Evolutionary conservation across 2,113 vertebrate genomes (phyloP).

Genomic region (Hymenochirus boettgeri): DNA sequence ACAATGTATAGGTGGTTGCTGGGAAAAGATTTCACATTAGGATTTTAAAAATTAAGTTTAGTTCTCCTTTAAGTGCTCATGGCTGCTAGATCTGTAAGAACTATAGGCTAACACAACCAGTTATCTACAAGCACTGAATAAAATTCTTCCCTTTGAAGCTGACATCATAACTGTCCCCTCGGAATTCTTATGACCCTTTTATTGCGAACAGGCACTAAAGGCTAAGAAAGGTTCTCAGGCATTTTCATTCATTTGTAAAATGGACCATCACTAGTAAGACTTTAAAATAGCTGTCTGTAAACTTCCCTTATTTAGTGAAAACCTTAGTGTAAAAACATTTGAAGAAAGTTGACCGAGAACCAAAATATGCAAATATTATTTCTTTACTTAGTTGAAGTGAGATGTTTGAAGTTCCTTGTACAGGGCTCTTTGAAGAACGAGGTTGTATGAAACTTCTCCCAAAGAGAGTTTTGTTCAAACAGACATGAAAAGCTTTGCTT

Average conservation of each 20-base stretch:
- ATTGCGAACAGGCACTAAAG: not conserved
- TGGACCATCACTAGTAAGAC: not conserved
- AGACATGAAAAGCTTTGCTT: constrained; percentile 27
- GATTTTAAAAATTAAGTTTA: too few species aligned
- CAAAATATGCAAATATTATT: constrained; percentile 16
- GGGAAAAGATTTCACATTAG: too few species aligned
- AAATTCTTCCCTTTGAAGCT: too few species aligned
- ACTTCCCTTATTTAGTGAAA: not conserved
- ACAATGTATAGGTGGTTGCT: too few species aligned
- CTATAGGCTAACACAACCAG: too few species aligned
- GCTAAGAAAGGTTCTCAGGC: not conserved
- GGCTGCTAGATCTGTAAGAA: too few species aligned
- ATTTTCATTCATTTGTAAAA: not conserved
- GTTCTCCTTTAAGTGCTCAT: too few species aligned
- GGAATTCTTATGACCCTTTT: not conserved
- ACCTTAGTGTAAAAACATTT: not conserved
- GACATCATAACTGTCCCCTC: too few species aligned
- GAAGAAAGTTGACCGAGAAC: constrained; percentile 21
- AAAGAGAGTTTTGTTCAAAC: constrained; percentile 27
- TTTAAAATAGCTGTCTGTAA: not conserved
- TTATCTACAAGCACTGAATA: too few species aligned
- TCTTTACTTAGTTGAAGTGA: constrained; percentile 19
- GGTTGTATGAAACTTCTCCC: constrained; percentile 25
- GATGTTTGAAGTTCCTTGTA: constrained; percentile 22
- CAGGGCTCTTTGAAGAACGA: constrained; percentile 20